phyloP scores from a whole-genome alignment of 2,113 vertebrate species.

The Phalacrocorax aristotelis region DNA sequence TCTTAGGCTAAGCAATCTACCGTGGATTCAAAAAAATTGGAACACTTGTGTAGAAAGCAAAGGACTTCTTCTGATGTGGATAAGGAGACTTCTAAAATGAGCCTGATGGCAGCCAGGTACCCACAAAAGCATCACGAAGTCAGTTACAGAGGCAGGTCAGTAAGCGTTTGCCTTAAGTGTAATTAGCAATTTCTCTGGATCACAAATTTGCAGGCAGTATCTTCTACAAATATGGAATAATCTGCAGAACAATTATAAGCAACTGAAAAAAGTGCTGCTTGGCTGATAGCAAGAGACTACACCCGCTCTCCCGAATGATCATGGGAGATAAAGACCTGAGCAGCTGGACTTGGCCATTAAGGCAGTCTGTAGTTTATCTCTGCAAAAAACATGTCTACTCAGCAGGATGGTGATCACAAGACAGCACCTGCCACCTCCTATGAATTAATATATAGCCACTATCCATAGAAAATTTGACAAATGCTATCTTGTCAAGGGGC shows the following conservation, averaged over 20 bases:
- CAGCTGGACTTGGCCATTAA: not conserved
- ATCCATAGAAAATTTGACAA: not conserved
- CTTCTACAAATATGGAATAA: not conserved
- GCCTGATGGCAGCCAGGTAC: not conserved
- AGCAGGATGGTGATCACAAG: not conserved
- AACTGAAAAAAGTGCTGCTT: not conserved
- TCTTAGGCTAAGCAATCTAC: not conserved
- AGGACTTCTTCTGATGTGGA: not conserved
- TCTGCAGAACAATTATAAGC: not conserved
- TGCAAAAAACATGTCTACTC: not conserved
- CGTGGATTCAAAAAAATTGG: not conserved
- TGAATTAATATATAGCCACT: not conserved
- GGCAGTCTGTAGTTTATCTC: not conserved
- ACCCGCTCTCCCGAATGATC: not conserved
- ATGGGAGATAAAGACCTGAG: not conserved
- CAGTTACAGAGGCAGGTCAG: not conserved
- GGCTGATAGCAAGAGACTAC: not conserved
- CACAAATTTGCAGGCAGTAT: not conserved
- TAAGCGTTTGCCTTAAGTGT: not conserved
- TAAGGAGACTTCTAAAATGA: not conserved
- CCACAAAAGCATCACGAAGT: not conserved
- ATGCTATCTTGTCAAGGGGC: not conserved
- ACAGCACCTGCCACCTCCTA: not conserved
- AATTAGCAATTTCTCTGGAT: not conserved
- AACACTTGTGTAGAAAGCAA: not conserved